Base-by-base conservation (phyloP, 2,113 vertebrate genomes). In the Toxotes jaculatrix region DNA sequence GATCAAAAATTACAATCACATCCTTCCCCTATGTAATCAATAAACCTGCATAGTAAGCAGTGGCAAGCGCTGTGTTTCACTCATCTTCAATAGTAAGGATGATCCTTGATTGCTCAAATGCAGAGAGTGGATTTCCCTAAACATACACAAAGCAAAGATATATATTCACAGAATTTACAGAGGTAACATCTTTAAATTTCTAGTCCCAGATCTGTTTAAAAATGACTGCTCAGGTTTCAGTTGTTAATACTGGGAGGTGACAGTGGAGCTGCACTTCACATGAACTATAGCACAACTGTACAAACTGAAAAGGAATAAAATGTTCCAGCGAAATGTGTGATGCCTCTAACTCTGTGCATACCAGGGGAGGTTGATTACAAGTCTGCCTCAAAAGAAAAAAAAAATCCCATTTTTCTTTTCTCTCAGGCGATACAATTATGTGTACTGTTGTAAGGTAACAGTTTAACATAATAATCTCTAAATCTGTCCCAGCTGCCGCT, bases 381-480 rank as follows among this genome's bases (percentile, higher is more conserved):
- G 19, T 61, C 38, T 16, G 32, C 3, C 38, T 64, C 31, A 43
- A 47, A 47, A 34, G 6, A 61, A 70, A 62, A 55, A 56, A 56
- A 12, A 21, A 32, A 34, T 11, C 6, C 0, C 42, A 34, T 1
- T 67, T 32, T 57, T 75, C 21, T 59, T 63, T 71, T 38, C 36
- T 79, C 74, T 60, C 42, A 36, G 51, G 74, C 49, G 0, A 77
- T 63, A 42, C 76, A 62, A 87, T 90, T 53, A 81, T 53, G 34
- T 53, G 43, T 16, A 8, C 32, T 79, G 82, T 59, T 71, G 77
- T 73, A 73, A 55, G 63, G 59, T 49, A 68, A 74, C 31, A 27
- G 67, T 84, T 86, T 40, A 78, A 72, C 74, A 67, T 64, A 68
- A 82, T 79, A 62, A 79, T 84, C 74, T 85, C 14, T 55, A 57